Evolutionary conservation across 2,888 invertebrate species (phyloP).

Genomic region (Hyalella azteca): DNA sequence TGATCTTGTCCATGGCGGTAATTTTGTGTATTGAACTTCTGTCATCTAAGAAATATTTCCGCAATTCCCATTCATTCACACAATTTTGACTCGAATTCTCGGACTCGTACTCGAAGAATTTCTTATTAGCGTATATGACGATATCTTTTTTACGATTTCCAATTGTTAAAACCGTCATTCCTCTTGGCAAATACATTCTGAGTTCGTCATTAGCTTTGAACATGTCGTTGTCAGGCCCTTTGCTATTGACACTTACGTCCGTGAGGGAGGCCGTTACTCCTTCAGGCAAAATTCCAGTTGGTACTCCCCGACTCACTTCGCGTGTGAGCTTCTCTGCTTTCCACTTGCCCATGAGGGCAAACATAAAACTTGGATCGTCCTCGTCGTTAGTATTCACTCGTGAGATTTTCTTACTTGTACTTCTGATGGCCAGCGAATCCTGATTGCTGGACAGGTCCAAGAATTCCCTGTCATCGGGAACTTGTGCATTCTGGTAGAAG

Average conservation of each 20-base stretch:
- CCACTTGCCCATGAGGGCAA: background rate
- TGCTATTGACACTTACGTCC: conserved; percentile 43
- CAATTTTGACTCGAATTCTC: conserved; percentile 62
- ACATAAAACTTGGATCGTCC: background rate
- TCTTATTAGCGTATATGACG: conserved; percentile 64
- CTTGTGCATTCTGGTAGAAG: too few species aligned
- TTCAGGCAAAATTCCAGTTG: conserved; percentile 1
- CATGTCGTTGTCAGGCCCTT: conserved; percentile 49
- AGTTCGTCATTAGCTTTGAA: conserved; percentile 43
- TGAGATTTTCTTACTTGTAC: too few species aligned
- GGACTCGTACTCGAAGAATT: conserved; percentile 64
- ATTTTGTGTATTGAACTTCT: conserved; percentile 57
- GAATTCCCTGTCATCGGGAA: too few species aligned
- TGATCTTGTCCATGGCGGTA: conserved; percentile 61
- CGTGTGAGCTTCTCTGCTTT: conserved; percentile 28
- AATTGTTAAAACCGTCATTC: conserved; percentile 24
- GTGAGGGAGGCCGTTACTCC: conserved; percentile 18
- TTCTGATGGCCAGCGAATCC: too few species aligned
- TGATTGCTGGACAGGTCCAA: too few species aligned
- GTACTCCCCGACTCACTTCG: conserved; percentile 29
- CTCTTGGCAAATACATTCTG: conserved; percentile 26
- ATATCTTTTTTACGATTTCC: conserved; percentile 44
- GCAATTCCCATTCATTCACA: conserved; percentile 63
- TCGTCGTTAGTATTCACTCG: too few species aligned
- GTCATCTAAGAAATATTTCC: conserved; percentile 62